Base-by-base conservation (phyloP, 92 coral and sea anemone genomes). In the Micromussa lordhowensis region DNA sequence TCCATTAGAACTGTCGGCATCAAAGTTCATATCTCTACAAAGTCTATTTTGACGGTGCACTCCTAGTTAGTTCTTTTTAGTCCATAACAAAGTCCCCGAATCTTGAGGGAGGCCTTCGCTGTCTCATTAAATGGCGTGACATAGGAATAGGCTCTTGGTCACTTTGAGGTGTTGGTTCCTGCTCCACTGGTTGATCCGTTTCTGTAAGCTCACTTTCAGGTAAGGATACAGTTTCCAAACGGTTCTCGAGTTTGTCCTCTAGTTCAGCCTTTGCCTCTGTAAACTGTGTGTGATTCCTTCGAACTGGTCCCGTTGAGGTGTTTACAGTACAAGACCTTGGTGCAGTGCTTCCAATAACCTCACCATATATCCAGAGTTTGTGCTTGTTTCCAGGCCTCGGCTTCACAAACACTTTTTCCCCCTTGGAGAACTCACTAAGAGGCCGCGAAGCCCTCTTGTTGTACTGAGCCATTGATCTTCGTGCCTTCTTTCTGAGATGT, bases 251-350 rank as follows among this genome's bases (percentile, higher is more conserved):
- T 68, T 57, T 57, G 18, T 89, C 82, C 29, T 14, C 83, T 49
- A 77, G 89, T 79, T 90, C 89, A 22, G 53, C 21, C 64, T 32
- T 85, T 36, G 89, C 89, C 35, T 51, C 69, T 54, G 66, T 78
- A 38, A 90, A 86, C 61, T 86, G 93, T 74, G 69, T 34, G 77
- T 90, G 93, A 54, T 90, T 86, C 36, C 90, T 79, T 11, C 78
- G 82, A 73, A 86, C 58, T 36, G 57, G 79, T 35, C 90, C 87
- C 77, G 24, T 74, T 64, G 82, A 64, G 36, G 81, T 88, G 35
- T n/a, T 32, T 58, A 88, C 70, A 19, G 64, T 57, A 82, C n/a
- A n/a, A n/a, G n/a, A n/a, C n/a, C n/a, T n/a, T n/a, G n/a, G n/a
- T n/a, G n/a, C n/a, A n/a, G n/a, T n/a, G n/a, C n/a, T n/a, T n/a